A percentile compares a stretch with the other conserved stretches of the same genome.
Evolutionary conservation across 2,113 vertebrate species (phyloP).

Genomic region (Atrichornis clamosus): DNA sequence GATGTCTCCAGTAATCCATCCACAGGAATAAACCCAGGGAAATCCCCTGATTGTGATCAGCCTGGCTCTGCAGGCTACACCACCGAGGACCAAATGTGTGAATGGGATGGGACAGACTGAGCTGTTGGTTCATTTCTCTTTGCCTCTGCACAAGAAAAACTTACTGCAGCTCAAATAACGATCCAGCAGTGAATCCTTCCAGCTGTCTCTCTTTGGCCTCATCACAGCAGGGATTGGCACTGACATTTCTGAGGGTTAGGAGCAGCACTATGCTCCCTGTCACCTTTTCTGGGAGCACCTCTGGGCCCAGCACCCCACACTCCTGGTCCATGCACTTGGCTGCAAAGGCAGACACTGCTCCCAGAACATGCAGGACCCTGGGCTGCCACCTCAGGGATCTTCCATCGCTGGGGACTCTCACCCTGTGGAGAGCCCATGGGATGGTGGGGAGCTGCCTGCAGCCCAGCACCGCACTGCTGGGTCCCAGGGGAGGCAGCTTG

Average conservation of each 20-base stretch:
- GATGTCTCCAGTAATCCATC: not conserved
- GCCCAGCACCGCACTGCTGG: not conserved
- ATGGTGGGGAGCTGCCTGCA: not conserved
- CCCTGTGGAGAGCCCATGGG: not conserved
- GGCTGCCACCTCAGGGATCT: not conserved
- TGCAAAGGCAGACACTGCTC: not conserved
- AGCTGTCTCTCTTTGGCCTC: not conserved
- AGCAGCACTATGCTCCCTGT: not conserved
- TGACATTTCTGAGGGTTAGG: not conserved
- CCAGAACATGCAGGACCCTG: not conserved
- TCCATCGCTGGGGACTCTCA: not conserved
- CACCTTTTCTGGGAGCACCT: not conserved
- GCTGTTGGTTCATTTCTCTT: not conserved
- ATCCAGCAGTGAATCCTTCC: not conserved
- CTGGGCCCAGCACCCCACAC: accelerated
- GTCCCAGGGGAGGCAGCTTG: not conserved
- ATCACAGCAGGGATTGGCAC: not conserved
- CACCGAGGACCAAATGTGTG: not conserved
- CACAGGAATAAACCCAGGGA: not conserved
- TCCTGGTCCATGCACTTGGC: not conserved
- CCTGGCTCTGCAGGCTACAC: not conserved
- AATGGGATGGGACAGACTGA: not conserved
- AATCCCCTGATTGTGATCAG: not conserved
- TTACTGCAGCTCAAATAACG: not conserved
- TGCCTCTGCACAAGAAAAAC: not conserved